A percentile compares a stretch with the other conserved stretches of the same genome.
phyloP scores from a whole-genome alignment of 2,113 vertebrate species.

The Equus przewalskii region DNA sequence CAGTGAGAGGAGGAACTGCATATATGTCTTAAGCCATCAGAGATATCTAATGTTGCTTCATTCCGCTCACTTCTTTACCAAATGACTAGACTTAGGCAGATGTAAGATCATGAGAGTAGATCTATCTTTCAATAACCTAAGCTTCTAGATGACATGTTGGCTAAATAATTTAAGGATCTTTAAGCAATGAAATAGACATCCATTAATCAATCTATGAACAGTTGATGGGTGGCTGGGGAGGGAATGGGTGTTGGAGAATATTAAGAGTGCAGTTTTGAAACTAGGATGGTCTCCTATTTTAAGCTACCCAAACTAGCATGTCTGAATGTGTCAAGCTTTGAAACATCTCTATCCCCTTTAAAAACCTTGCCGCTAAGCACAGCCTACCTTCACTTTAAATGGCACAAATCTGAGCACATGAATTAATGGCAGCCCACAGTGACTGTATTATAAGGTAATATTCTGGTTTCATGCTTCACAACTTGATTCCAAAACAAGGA shows the following conservation, averaged over 20 bases:
- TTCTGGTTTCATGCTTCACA: neutral
- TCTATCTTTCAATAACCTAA: conserved; percentile 28
- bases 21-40: neutral
- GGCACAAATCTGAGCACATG: neutral
- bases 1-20: neutral
- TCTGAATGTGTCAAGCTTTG: neutral
- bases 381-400: neutral
- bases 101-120: neutral
- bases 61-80: neutral
- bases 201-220: conserved; percentile 39
- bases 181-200: conserved; percentile 36
- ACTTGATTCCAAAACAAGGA: neutral
- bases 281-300: neutral
- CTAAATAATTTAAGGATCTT: conserved; percentile 31
- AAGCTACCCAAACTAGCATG: neutral
- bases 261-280: neutral
- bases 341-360: neutral
- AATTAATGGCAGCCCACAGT: neutral
- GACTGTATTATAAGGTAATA: neutral
- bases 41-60: neutral
- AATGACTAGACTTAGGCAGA: neutral
- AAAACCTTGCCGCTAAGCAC: neutral
- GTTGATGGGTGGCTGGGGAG: neutral
- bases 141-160: neutral
- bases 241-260: neutral